phyloP scores from a whole-genome alignment of 2,113 vertebrate genomes.

The Hydropotes inermis region DNA sequence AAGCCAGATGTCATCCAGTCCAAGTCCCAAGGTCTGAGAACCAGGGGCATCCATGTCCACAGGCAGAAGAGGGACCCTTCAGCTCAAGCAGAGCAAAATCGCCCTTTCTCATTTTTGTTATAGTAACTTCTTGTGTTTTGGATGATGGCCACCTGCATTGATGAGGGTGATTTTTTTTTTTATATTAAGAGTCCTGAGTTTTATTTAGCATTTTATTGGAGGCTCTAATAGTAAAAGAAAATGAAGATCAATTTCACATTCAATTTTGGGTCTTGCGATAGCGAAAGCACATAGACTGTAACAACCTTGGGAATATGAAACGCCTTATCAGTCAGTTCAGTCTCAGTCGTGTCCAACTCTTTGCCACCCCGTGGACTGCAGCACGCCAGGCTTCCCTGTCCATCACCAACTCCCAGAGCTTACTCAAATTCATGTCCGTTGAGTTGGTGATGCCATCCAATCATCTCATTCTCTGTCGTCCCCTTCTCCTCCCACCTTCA shows the following conservation, averaged over 20 bases:
- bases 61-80: not conserved
- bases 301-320: not conserved
- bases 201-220: not conserved
- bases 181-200: not conserved
- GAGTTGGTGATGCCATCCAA: not conserved
- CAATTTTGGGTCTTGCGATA: not conserved
- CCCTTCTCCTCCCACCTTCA: not conserved
- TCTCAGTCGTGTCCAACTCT: not conserved
- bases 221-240: not conserved
- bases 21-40: not conserved
- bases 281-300: not conserved
- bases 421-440: not conserved
- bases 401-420: not conserved
- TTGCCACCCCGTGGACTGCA: fast-evolving
- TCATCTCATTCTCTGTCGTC: not conserved
- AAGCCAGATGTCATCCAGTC: not conserved
- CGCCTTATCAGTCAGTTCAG: not conserved
- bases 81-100: not conserved
- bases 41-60: not conserved
- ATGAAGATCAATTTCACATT: not conserved
- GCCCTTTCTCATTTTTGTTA: not conserved
- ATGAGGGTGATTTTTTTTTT: not conserved
- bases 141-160: not conserved
- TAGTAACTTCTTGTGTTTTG: not conserved
- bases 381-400: not conserved